Evolutionary conservation across 92 coral and sea anemone genomes (phyloP).

Genomic region (Anthopleura xanthogrammica): DNA sequence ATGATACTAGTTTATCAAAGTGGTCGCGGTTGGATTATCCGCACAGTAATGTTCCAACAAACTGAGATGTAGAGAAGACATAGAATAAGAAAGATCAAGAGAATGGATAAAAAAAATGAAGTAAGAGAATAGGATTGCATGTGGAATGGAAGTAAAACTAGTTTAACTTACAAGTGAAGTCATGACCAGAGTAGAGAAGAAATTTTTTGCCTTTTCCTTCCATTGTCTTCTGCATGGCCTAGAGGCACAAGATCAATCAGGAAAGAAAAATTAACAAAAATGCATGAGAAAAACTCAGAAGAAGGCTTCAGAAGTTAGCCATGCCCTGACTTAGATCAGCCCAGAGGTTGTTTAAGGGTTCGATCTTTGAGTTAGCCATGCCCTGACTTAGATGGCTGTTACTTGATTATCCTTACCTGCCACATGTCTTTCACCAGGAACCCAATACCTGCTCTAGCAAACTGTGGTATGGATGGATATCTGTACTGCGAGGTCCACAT

Average conservation of each 20-base stretch:
- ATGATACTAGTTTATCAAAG: too few relatives aligned
- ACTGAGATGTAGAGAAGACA: neutral
- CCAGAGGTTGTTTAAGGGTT: too few relatives aligned
- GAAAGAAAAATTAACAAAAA: too few relatives aligned
- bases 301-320: neutral
- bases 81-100: neutral
- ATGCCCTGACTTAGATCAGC: too few relatives aligned
- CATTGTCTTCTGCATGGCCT: slow-evolving; percentile 78
- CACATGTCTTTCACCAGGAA: slow-evolving; percentile 88
- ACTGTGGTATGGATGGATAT: slow-evolving; percentile 56
- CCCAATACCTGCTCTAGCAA: slow-evolving; percentile 87
- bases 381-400: too few relatives aligned
- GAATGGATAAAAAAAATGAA: neutral
- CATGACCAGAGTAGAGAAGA: slow-evolving; percentile 89
- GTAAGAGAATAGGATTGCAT: neutral
- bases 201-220: slow-evolving; percentile 66
- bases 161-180: slow-evolving; percentile 59
- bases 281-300: neutral
- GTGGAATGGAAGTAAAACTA: neutral
- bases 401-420: slow-evolving; percentile 47
- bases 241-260: slow-evolving; percentile 4
- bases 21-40: too few relatives aligned
- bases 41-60: too few relatives aligned
- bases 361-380: too few relatives aligned
- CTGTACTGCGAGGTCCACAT: slow-evolving; percentile 49